phyloP scores from a whole-genome alignment of 2,888 invertebrate species.

The Chymomyza amoena region DNA sequence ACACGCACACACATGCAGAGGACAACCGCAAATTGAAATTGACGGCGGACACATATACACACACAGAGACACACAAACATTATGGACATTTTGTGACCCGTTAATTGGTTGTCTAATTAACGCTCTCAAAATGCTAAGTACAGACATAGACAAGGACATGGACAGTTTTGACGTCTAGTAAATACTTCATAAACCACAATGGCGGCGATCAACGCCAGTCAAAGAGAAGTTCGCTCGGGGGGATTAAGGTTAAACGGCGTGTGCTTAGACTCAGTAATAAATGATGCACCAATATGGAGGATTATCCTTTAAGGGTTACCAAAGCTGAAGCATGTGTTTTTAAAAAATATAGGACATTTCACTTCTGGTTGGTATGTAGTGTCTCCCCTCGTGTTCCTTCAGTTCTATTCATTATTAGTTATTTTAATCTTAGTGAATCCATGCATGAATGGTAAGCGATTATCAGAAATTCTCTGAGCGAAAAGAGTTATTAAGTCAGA shows the following conservation, averaged over 20 bases:
- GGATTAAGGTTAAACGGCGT: no score
- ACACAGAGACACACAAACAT: not conserved
- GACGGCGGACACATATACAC: not conserved
- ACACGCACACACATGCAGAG: not conserved
- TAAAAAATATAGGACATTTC: no score
- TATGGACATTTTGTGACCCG: not conserved
- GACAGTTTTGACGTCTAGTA: not conserved
- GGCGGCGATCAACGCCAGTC: not conserved
- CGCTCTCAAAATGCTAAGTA: conserved; percentile 2
- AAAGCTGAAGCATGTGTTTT: no score
- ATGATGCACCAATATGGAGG: no score
- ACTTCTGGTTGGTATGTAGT: no score
- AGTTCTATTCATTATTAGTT: no score
- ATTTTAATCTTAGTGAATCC: no score
- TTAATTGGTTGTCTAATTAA: conserved; percentile 36
- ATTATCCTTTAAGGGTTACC: no score
- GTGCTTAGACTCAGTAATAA: not conserved
- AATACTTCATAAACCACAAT: not conserved
- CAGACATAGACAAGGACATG: not conserved
- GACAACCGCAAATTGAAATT: conserved; percentile 1
- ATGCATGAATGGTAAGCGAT: no score
- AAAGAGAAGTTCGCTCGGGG: not conserved
- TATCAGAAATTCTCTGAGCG: no score
- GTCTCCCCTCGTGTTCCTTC: no score
- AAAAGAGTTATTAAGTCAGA: no score